Evolutionary conservation across 1,140 invertebrate species (phyloP).

Genomic region (Campoletis sonorensis): DNA sequence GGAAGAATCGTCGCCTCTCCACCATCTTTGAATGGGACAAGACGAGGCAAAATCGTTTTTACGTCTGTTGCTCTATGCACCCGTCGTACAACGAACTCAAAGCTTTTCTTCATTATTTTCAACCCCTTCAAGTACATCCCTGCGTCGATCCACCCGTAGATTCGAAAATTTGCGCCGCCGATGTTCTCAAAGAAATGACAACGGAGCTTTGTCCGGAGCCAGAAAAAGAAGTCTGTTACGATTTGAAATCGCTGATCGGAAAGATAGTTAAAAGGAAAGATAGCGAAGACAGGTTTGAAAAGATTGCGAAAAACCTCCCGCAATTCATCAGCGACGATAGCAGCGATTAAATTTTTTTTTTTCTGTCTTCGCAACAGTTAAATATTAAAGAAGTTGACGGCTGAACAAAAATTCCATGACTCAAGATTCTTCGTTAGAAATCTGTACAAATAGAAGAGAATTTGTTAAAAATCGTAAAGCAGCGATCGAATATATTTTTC

Average conservation of each 20-base stretch:
- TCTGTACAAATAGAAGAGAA: neutral
- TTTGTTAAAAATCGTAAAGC: neutral
- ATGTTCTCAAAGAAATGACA: slow-evolving; percentile 58
- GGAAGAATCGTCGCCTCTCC: slow-evolving; percentile 69
- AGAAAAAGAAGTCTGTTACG: neutral
- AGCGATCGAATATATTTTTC: neutral
- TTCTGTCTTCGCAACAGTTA: no score
- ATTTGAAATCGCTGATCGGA: neutral
- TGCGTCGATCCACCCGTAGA: slow-evolving; percentile 68
- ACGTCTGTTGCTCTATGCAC: slow-evolving; percentile 82
- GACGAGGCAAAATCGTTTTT: slow-evolving; percentile 61
- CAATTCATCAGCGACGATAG: slow-evolving; percentile 60
- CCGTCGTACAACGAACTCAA: slow-evolving; percentile 79
- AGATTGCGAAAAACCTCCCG: slow-evolving; percentile 45
- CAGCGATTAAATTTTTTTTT: slow-evolving; percentile 37
- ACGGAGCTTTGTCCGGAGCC: neutral
- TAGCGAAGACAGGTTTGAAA: no score
- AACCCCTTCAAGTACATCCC: slow-evolving; percentile 75
- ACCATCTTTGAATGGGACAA: slow-evolving; percentile 65
- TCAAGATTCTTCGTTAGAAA: no score
- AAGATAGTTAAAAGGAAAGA: neutral
- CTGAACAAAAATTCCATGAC: no score
- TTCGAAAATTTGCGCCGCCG: slow-evolving; percentile 7
- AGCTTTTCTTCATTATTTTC: slow-evolving; percentile 77
- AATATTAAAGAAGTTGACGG: neutral